Evolutionary conservation across 2,888 invertebrate species (phyloP), one percentile per base, ranked within the genome.

Genomic region (Nomada fabriciana): DNA sequence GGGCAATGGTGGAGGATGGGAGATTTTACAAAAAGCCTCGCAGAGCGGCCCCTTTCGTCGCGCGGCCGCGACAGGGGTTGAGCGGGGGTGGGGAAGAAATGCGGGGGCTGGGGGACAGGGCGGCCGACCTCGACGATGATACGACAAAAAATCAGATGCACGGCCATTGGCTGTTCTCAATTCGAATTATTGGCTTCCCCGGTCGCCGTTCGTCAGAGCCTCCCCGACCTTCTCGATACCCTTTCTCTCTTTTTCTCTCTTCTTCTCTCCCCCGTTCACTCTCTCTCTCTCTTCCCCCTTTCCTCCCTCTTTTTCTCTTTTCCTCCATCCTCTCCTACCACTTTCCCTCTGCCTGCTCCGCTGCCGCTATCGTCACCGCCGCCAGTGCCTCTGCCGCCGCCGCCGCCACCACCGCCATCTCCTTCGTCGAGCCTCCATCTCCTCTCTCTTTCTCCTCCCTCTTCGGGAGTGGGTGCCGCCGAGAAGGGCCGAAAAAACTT

Each of bases 131-230:
- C 90, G 90, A 89, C 92, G 92, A 91, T 91, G 92, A 92, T 93
- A 92, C 92, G 93, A 93, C 93, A 93, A 93, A 93, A 93, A 93
- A 93, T 93, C 93, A 93, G 93, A 93, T 93, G 93, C 93, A 92
- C 93, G 93, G 93, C 93, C 93, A 93, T 93, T 93, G 93, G 93
- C 93, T 93, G 93, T 92, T 93, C 93, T 93, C 93, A 93, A 93
- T 93, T 93, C 91, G 92, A 92, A 92, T 92, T 92, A 92, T 92
- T 92, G 92, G 92, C 92, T 92, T 92, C 91, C 92, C 93, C 91
- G 89, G 91, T 91, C 91, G 91, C 90, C 90, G 91, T 92, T 91
- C 92, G 91, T 92, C 91, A 92, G 91, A 91, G 89, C 89, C 89
- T 88, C 89, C 88, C 90, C 89, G 88, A 87, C 87, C 87, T 87